These are phyloP conservation scores for Sciurus niger DNA, from an alignment of 2,113 vertebrate genomes.

Conservation along the genomic window DNA sequence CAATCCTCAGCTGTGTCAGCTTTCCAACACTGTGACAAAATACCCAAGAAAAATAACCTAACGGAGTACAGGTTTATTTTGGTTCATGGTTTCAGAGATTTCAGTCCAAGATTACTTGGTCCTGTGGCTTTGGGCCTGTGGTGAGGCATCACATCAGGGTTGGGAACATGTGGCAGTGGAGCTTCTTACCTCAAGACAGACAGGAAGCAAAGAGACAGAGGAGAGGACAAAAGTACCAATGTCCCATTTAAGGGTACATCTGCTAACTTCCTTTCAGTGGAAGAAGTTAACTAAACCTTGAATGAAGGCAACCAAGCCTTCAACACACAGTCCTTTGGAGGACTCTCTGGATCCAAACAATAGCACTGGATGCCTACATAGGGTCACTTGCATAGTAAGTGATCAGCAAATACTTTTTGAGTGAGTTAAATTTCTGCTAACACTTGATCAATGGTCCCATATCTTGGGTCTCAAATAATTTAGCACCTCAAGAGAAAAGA, in stretches of 20 bases:
- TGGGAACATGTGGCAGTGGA: background rate
- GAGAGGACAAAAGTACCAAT: background rate
- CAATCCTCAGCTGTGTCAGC: background rate
- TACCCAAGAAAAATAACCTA: background rate
- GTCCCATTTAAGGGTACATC: background rate
- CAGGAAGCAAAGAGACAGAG: background rate
- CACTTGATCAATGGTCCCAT: background rate
- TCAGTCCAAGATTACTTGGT: background rate
- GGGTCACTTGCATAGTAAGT: background rate
- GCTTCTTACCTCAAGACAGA: background rate
- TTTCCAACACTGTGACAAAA: background rate
- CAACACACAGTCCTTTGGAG: background rate
- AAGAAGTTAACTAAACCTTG: no score
- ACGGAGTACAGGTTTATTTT: background rate
- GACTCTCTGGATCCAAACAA: background rate
- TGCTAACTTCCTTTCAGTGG: no score
- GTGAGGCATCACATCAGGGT: background rate
- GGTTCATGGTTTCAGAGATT: background rate
- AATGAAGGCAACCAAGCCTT: background rate
- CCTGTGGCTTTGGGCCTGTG: background rate
- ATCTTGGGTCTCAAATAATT: background rate
- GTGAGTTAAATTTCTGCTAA: background rate
- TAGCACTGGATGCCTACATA: background rate
- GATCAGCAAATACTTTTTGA: background rate
- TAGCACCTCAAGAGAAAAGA: background rate